phyloP scores from a whole-genome alignment of 2,888 invertebrate genomes.

The Athalia cordata region DNA sequence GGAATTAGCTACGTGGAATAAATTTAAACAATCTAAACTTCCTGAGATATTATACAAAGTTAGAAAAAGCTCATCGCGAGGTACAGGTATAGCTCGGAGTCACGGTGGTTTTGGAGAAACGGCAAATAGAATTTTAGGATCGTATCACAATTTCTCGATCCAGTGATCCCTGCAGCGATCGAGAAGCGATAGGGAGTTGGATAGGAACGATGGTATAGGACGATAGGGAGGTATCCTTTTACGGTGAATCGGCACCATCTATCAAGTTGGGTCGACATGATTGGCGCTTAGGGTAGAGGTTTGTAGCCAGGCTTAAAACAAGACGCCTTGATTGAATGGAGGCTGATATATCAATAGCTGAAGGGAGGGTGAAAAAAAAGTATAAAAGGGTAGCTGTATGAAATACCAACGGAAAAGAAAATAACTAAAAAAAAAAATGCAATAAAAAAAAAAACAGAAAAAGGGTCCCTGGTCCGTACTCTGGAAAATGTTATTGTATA shows the following conservation, averaged over 20 bases:
- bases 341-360: slow-evolving; percentile 55
- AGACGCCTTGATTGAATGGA: slow-evolving; percentile 68
- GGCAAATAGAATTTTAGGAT: slow-evolving; percentile 34
- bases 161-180: slow-evolving; percentile 36
- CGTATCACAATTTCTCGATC: slow-evolving; percentile 39
- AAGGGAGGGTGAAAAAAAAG: slow-evolving; percentile 12
- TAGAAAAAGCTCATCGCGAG: neutral
- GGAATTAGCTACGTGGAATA: neutral
- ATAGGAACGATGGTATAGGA: slow-evolving; percentile 19
- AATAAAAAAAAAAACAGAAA: neutral
- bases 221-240: slow-evolving; percentile 54
- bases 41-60: neutral
- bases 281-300: slow-evolving; percentile 65
- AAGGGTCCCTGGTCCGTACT: neutral
- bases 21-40: too few species aligned
- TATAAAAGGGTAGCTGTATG: neutral
- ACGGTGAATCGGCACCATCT: slow-evolving; percentile 66
- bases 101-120: neutral
- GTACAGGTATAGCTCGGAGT: neutral
- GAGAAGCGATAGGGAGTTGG: slow-evolving; percentile 1
- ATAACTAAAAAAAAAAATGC: neutral
- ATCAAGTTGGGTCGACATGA: slow-evolving; percentile 63
- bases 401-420: neutral
- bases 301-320: slow-evolving; percentile 66
- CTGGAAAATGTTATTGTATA: slow-evolving; percentile 32